These are phyloP conservation scores for Stictocephala bisonia DNA, from an alignment of 2,888 invertebrate species.

Conservation along the genomic window DNA sequence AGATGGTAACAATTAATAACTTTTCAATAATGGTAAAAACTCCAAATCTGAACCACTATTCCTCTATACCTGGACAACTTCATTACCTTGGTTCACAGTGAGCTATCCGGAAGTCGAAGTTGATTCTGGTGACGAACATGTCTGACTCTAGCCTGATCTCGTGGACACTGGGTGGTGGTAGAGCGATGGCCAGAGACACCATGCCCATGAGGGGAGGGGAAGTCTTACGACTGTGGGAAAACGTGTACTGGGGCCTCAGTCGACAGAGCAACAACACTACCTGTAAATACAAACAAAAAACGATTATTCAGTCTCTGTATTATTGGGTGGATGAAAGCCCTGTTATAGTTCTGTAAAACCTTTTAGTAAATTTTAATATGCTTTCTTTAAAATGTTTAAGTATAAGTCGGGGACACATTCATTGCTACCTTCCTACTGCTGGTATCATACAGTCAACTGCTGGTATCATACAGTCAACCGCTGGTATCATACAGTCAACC, in stretches of 20 bases:
- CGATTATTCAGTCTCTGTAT: neutral
- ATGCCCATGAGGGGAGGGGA: constrained; percentile 90
- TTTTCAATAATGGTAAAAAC: too few species aligned
- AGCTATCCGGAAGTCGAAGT: constrained; percentile 95
- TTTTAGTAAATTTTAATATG: too few species aligned
- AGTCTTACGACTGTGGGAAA: constrained; percentile 89
- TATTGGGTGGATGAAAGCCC: too few species aligned
- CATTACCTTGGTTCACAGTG: constrained; percentile 94
- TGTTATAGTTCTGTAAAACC: too few species aligned
- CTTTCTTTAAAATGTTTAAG: too few species aligned
- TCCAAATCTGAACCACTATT: neutral
- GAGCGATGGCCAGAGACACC: constrained; percentile 94
- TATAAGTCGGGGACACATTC: too few species aligned
- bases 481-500: too few species aligned
- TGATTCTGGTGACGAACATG: constrained; percentile 96
- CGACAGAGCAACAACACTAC: constrained; percentile 93
- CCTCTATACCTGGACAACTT: too few species aligned
- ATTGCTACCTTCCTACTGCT: too few species aligned
- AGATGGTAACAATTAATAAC: too few species aligned
- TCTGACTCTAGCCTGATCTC: constrained; percentile 95
- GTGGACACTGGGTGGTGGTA: constrained; percentile 97
- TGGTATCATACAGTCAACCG: too few species aligned
- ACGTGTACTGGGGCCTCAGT: constrained; percentile 92
- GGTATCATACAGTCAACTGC: too few species aligned
- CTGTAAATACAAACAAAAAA: constrained; percentile 67